Base-by-base conservation (phyloP, 2,113 vertebrate species). In the Mandrillus leucophaeus region DNA sequence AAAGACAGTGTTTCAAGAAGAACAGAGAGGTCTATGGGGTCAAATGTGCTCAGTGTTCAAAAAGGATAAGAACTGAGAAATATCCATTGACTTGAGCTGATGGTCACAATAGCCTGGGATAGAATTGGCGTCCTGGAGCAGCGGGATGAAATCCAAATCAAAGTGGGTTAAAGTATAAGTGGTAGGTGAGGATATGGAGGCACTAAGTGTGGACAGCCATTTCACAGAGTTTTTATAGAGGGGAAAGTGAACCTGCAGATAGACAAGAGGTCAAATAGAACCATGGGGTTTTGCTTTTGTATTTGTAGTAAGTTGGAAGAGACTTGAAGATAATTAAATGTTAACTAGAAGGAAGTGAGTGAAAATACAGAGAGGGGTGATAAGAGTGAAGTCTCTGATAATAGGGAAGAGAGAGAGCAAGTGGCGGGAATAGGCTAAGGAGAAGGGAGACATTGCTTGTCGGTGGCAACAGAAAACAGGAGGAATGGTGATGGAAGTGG, bases 241-340 rank as follows among this genome's bases (percentile, higher is more conserved):
- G 14, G 13, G 0, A 82, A 17, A 90, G 25, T 79, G 61, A 94
- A 32, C 22, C 83, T 94, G 27, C 55, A 96, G 12, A 57, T 20
- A 86, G 43, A 55, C 18, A 48, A 10, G 12, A 90, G 40, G n/a
- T 79, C 73, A 79, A 83, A 55, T 75, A 89, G 32, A 80, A 6
- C 32, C 17, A 23, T 80, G 55, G 17, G 20, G 9, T 35, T 95
- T 73, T 64, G 43, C 16, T 80, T 97, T 88, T 66, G 16, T 45
- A 89, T 76, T 85, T 86, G 32, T 30, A 45, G 50, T 50, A 84
- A 73, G 14, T 73, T 95, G 85, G 45, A 95, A 94, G 55, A 90
- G 72, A 78, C 32, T 64, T 89, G 32, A 78, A 88, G 43, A 32
- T 83, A 82, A 68, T 78, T 95, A 73, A 83, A 25, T 30, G 11